Evolutionary conservation across 2,797 vertebrate species (phyloP).

Genomic region (Streptopelia turtur): DNA sequence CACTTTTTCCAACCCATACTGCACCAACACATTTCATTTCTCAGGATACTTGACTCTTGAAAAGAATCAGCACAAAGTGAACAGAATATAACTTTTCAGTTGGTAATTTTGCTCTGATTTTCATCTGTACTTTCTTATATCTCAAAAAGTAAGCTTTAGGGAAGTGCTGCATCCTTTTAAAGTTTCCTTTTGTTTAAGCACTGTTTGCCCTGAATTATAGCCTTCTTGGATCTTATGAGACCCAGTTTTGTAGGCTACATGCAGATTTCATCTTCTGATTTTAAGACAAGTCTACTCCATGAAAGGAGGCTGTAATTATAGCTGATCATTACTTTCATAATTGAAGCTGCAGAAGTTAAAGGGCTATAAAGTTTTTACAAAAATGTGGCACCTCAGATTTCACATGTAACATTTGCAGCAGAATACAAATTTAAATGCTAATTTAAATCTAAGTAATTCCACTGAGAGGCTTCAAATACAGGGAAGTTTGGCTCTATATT

Average conservation of each 20-base stretch:
- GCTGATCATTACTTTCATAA: not conserved
- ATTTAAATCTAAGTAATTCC: not conserved
- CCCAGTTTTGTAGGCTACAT: not conserved
- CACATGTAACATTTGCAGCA: not conserved
- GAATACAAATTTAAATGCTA: not conserved
- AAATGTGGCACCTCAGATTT: not conserved
- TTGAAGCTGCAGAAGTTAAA: not conserved
- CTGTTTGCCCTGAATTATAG: not conserved
- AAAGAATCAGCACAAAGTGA: not conserved
- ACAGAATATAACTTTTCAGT: not conserved
- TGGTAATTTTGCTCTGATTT: not conserved
- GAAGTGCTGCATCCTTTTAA: not conserved
- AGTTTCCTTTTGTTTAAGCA: not conserved
- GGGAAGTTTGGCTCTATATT: not conserved
- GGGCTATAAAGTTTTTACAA: not conserved
- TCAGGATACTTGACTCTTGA: not conserved
- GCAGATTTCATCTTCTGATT: not conserved
- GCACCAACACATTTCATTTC: not conserved
- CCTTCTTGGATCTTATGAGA: not conserved
- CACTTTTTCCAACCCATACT: not conserved
- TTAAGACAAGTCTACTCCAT: not conserved
- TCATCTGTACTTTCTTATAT: not conserved
- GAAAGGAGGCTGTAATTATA: not conserved
- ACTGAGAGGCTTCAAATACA: not conserved
- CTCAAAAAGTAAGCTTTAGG: not conserved